A percentile compares a stretch with the other conserved stretches of the same genome.
Evolutionary conservation across 2,113 vertebrate genomes (phyloP).

Genomic region (Aegotheles bennettii): DNA sequence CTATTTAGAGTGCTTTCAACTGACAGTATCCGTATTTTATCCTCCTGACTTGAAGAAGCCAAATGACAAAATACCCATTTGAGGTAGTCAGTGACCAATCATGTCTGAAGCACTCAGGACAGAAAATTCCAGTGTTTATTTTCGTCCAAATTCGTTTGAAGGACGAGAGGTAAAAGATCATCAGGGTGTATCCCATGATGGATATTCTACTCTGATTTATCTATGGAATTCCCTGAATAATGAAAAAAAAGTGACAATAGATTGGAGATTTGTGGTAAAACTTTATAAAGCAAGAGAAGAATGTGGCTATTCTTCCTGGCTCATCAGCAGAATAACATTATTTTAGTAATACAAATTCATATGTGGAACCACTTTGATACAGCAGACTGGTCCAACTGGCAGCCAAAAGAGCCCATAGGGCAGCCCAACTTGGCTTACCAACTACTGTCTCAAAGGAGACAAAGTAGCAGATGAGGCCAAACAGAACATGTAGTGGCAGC

Average conservation of each 20-base stretch:
- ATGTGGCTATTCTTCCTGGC: background rate
- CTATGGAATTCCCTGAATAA: background rate
- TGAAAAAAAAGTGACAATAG: background rate
- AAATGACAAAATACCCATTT: slow-evolving; percentile 41
- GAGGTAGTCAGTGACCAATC: background rate
- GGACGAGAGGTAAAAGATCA: background rate
- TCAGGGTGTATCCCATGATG: background rate
- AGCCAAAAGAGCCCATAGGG: background rate
- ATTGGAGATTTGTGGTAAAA: background rate
- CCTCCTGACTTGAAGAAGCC: background rate
- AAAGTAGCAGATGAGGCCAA: background rate
- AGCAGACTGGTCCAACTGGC: background rate
- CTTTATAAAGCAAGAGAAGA: background rate
- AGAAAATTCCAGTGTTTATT: slow-evolving; percentile 11
- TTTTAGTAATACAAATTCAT: background rate
- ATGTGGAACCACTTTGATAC: background rate
- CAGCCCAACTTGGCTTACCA: background rate
- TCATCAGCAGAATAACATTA: background rate
- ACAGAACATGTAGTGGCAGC: background rate
- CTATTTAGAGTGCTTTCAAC: slow-evolving; percentile 10
- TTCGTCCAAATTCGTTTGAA: background rate
- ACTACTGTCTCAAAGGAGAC: background rate
- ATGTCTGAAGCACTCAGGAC: background rate
- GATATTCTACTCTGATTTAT: background rate
- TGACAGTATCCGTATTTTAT: slow-evolving; percentile 29